These are phyloP conservation scores for Uromys caudimaculatus DNA, from an alignment of 2,797 vertebrate species.

Conservation along the genomic window DNA sequence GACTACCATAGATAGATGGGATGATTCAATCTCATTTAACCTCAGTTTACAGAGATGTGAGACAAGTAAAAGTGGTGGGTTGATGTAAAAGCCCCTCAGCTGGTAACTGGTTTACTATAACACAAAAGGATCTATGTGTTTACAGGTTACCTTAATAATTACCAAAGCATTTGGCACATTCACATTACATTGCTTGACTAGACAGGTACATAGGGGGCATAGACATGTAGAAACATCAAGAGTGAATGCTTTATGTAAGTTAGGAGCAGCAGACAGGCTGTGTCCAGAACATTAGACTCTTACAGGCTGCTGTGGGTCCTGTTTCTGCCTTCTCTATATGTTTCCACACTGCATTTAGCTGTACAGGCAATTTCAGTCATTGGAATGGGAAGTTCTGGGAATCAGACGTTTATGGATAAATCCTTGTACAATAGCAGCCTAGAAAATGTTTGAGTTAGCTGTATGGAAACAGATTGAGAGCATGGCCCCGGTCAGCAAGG, in stretches of 20 bases:
- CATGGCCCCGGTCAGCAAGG: not conserved
- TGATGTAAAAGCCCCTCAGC: not conserved
- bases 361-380: not conserved
- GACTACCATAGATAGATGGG: not conserved
- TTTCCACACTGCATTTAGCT: not conserved
- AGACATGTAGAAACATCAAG: not conserved
- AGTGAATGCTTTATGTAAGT: accelerated
- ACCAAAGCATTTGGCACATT: not conserved
- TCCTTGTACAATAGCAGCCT: not conserved
- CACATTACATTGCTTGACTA: not conserved
- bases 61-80: not conserved
- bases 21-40: not conserved
- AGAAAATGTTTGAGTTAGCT: not conserved
- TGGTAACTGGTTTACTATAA: not conserved
- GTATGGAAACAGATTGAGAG: not conserved
- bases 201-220: not conserved
- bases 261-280: not conserved
- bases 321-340: not conserved
- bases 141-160: not conserved
- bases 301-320: not conserved
- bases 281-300: not conserved
- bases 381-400: not conserved
- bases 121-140: not conserved
- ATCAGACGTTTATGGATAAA: not conserved
- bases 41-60: constrained; percentile 12